Evolutionary conservation across 2,113 vertebrate genomes (phyloP).

Genomic region (Psophia crepitans): DNA sequence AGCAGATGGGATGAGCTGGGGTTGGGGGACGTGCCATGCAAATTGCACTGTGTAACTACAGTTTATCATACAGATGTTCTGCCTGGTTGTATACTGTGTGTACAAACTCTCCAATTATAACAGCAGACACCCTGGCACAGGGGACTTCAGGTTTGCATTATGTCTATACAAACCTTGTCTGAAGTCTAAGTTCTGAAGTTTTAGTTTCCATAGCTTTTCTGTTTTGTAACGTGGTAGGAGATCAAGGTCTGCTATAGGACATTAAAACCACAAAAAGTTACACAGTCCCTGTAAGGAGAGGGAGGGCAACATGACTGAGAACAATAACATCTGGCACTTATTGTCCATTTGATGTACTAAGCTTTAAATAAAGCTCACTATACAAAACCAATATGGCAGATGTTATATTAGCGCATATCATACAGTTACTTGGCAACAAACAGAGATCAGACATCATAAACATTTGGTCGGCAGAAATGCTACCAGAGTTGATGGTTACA

Average conservation of each 20-base stretch:
- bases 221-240: background rate
- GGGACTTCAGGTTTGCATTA: background rate
- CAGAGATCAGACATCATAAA: conserved; percentile 29
- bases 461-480: conserved; percentile 49
- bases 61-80: background rate
- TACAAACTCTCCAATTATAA: background rate
- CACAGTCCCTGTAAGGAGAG: background rate
- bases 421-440: conserved; percentile 62
- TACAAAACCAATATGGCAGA: conserved; percentile 35
- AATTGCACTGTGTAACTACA: background rate
- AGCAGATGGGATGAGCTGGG: background rate
- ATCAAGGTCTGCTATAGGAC: background rate
- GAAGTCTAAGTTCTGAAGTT: background rate
- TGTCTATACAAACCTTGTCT: background rate
- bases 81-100: background rate
- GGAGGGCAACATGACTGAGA: background rate
- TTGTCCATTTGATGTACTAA: background rate
- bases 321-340: background rate
- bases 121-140: background rate
- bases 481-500: background rate
- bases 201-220: background rate
- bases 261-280: background rate
- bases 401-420: conserved; percentile 44
- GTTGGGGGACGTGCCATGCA: background rate
- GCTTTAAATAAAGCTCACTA: conserved; percentile 55